Evolutionary conservation across 1,140 invertebrate species (phyloP).

Genomic region (Rhagoletis pomonella): DNA sequence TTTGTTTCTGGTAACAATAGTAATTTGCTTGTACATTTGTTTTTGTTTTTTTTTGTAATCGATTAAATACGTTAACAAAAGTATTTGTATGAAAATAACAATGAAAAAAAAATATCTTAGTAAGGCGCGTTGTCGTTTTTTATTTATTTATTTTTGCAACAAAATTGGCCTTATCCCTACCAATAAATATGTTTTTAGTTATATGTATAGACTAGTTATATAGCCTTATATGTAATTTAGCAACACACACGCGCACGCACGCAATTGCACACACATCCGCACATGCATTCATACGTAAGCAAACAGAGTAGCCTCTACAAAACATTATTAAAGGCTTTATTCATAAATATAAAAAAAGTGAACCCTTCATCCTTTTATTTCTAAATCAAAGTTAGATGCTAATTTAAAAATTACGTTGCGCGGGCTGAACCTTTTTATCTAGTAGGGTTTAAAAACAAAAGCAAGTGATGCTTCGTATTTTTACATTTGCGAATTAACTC

Average conservation of each 20-base stretch:
- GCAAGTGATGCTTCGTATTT: too few relatives aligned
- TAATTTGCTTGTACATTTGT: slow-evolving; percentile 46
- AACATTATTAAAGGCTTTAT: too few relatives aligned
- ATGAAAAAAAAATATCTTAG: slow-evolving; percentile 2
- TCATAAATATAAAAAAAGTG: too few relatives aligned
- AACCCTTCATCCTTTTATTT: too few relatives aligned
- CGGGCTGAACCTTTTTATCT: too few relatives aligned
- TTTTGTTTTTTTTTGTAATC: slow-evolving; percentile 8
- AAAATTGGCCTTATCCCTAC: slow-evolving; percentile 27
- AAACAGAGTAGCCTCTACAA: background rate
- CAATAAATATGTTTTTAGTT: slow-evolving; percentile 4
- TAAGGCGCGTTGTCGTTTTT: slow-evolving; percentile 21
- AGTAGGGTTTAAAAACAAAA: too few relatives aligned
- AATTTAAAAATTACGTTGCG: too few relatives aligned
- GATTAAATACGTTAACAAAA: slow-evolving; percentile 36
- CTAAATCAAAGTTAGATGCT: too few relatives aligned
- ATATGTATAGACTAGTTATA: background rate
- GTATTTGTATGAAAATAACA: slow-evolving; percentile 16
- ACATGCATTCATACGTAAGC: background rate
- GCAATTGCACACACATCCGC: background rate
- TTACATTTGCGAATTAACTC: too few relatives aligned
- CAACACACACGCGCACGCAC: background rate
- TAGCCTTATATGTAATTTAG: background rate
- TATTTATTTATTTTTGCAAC: slow-evolving; percentile 45
- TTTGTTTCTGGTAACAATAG: slow-evolving; percentile 22